Evolutionary conservation across 2,797 vertebrate species (phyloP), one percentile per base, ranked within the genome.

Genomic region (Peromyscus nudipes): DNA sequence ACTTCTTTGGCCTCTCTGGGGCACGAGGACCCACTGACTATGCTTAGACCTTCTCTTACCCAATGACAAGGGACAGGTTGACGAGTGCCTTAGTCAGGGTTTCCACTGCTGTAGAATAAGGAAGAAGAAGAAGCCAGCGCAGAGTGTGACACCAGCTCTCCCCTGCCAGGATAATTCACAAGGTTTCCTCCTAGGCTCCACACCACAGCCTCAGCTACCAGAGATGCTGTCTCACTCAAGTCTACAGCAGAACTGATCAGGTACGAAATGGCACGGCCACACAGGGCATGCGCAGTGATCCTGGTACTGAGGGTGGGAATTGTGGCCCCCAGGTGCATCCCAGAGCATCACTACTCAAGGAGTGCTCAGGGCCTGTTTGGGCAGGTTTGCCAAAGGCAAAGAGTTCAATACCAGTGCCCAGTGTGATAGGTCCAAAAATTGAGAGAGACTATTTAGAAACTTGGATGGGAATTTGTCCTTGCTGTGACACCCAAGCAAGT

Each of bases 401-500:
- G 4, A 11, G 1, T 29, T 43, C 12, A 4, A 37, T 46, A 43
- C 34, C 31, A 46, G 49, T 43, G 73, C 49, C 4, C 13, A 49
- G 46, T 1, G 23, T 16, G 14, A 0, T 11, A 55, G 64, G n/a
- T 52, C 31, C 46, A 49, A 65, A 34, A 37, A 17, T 4, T 16
- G 19, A 37, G 43, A 81, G 31, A 13, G 46, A 89, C 91, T 46
- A 0, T 69, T 80, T 89, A 64, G 88, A 81, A 93, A 95, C 85
- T 10, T 14, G 0, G 16, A 85, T 10, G 29, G 27, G 77, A 73
- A 40, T 62, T 37, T 69, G 77, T 77, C 94, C 84, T 95, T 52
- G 94, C 57, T 4, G 40, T 13, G 87, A 89, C 65, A 91, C 8
- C 88, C 13, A 29, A 40, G n/a, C 40, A 4, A 52, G 73, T 29